Evolutionary conservation across 2,113 vertebrate species (phyloP).

Genomic region (Gambusia affinis): DNA sequence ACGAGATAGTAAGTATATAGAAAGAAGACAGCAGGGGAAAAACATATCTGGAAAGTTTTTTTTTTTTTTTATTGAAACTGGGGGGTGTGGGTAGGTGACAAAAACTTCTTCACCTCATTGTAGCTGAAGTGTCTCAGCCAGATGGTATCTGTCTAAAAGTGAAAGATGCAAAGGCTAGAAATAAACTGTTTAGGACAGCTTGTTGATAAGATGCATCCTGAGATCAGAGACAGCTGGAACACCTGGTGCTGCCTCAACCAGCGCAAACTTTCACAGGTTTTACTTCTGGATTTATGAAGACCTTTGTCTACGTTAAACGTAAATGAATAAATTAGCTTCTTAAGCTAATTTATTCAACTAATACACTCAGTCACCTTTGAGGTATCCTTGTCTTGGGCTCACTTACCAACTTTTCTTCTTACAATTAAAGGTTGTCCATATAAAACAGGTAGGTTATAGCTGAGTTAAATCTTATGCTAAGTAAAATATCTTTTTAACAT

Average conservation of each 20-base stretch:
- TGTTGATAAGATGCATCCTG: conserved; percentile 52
- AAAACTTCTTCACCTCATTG: conserved; percentile 41
- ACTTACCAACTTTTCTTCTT: conserved; percentile 10
- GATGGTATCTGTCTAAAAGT: conserved; percentile 44
- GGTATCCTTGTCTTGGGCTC: neutral
- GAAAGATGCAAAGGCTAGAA: conserved; percentile 33
- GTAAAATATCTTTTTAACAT: conserved; percentile 40
- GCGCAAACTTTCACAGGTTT: conserved; percentile 7
- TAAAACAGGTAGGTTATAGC: conserved; percentile 43
- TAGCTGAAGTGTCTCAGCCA: conserved; percentile 49
- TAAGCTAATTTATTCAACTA: neutral
- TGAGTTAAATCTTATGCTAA: conserved; percentile 40
- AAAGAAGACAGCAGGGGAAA: neutral
- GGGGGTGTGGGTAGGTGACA: conserved; percentile 25
- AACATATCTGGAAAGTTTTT: conserved; percentile 18
- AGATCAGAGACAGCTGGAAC: conserved; percentile 43
- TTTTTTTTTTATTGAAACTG: conserved; percentile 8
- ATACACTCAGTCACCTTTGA: neutral
- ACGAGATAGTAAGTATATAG: conserved; percentile 22
- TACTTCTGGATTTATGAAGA: neutral
- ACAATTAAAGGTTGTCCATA: conserved; percentile 35
- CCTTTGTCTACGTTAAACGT: neutral
- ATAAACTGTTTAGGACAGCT: conserved; percentile 38
- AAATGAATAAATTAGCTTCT: neutral
- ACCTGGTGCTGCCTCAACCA: conserved; percentile 19